These are phyloP conservation scores for Cosmia pyralina DNA, from an alignment of 2,888 invertebrate species.

Conservation along the genomic window DNA sequence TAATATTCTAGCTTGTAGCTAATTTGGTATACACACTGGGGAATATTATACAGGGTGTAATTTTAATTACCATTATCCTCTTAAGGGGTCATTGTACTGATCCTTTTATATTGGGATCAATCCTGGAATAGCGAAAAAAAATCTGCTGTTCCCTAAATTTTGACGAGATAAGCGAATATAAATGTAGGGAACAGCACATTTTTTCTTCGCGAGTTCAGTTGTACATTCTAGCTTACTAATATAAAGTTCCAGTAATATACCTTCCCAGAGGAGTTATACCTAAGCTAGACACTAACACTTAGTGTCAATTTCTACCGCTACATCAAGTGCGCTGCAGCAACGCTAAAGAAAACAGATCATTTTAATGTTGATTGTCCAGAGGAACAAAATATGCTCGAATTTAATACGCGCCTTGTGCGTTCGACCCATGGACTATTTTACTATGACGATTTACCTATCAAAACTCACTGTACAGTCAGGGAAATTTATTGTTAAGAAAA, in stretches of 20 bases:
- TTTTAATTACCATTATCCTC: too few species aligned
- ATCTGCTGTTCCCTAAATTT: too few species aligned
- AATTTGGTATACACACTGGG: not conserved
- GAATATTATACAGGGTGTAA: not conserved
- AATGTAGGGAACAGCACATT: too few species aligned
- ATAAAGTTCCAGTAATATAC: conserved; percentile 53
- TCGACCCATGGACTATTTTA: not conserved
- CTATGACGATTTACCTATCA: not conserved
- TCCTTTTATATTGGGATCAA: too few species aligned
- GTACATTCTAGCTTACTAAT: conserved; percentile 36
- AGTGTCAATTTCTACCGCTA: conserved; percentile 75
- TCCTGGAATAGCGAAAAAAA: too few species aligned
- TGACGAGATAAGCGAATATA: too few species aligned
- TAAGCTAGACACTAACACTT: conserved; percentile 69
- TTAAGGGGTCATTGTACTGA: too few species aligned
- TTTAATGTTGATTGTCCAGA: conserved; percentile 7
- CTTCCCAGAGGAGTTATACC: conserved; percentile 67
- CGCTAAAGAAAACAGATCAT: conserved; percentile 75
- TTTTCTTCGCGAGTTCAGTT: too few species aligned
- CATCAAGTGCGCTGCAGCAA: conserved; percentile 76
- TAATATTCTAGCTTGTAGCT: conserved; percentile 4
- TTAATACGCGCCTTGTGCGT: not conserved
- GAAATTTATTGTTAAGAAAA: not conserved
- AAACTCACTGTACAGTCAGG: not conserved
- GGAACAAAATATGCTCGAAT: not conserved